phyloP scores from a whole-genome alignment of 2,113 vertebrate species.

The Xiphophorus hellerii region DNA sequence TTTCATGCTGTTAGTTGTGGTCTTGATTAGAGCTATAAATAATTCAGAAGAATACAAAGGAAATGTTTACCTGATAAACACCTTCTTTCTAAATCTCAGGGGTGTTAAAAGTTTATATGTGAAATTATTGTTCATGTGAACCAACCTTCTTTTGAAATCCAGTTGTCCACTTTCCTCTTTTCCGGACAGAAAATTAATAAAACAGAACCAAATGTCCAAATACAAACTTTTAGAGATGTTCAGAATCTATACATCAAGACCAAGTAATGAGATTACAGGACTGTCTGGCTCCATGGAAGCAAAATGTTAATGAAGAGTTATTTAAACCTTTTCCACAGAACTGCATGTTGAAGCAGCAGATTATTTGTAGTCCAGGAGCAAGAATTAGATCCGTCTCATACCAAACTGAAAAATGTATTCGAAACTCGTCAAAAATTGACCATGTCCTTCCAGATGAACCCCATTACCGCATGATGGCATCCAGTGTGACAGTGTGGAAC shows the following conservation, averaged over 20 bases:
- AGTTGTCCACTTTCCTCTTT: neutral
- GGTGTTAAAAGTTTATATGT: neutral
- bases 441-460: neutral
- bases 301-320: neutral
- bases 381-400: neutral
- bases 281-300: neutral
- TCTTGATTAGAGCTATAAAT: neutral
- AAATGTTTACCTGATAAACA: neutral
- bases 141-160: neutral
- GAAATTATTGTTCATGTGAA: neutral
- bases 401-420: neutral
- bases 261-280: neutral
- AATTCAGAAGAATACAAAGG: neutral
- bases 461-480: neutral
- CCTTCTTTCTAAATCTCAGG: neutral
- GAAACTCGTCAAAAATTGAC: neutral
- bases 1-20: neutral
- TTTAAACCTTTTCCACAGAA: neutral
- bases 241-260: neutral
- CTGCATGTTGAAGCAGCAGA: constrained; percentile 7
- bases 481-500: neutral
- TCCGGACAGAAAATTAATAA: neutral
- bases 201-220: constrained; percentile 5
- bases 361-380: neutral
- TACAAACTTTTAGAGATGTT: constrained; percentile 10